Conservation (phyloP, 1,140 invertebrate genomes). For the Sminthurinus signatus region DNA sequence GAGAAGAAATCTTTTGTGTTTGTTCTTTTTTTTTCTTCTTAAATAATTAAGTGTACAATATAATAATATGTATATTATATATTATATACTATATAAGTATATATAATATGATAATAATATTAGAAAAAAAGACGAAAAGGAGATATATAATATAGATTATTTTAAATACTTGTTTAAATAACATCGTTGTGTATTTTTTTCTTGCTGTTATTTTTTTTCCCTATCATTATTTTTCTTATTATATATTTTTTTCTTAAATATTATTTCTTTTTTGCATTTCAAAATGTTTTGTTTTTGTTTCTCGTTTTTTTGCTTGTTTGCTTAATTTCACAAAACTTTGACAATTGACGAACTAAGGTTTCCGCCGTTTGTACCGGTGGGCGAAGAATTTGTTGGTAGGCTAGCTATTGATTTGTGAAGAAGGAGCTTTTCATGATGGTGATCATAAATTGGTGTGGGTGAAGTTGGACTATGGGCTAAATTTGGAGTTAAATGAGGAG, state of each 20-base stretch:
- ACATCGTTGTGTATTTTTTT: background rate
- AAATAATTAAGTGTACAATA: too few relatives aligned
- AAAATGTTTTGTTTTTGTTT: background rate
- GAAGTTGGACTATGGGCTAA: conserved; percentile 8
- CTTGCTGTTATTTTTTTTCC: too few relatives aligned
- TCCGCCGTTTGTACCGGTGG: background rate
- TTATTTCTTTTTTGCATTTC: conserved; percentile 1
- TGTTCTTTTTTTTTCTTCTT: too few relatives aligned
- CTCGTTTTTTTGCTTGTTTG: background rate
- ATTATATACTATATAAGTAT: background rate
- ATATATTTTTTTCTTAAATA: too few relatives aligned
- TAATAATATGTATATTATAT: too few relatives aligned
- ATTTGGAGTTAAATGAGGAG: conserved; percentile 7
- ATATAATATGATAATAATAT: background rate
- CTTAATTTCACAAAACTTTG: conserved; percentile 13
- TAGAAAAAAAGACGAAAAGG: conserved; percentile 3
- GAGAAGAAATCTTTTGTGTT: background rate
- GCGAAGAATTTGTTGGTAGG: conserved; percentile 10
- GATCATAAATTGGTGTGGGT: conserved; percentile 13
- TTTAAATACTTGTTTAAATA: background rate
- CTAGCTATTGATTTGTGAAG: conserved; percentile 15
- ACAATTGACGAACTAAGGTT: conserved; percentile 11
- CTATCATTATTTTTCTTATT: too few relatives aligned
- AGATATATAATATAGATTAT: too few relatives aligned
- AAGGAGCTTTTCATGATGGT: conserved; percentile 7